Evolutionary conservation across 2,797 vertebrate species (phyloP), one percentile per base, ranked within the genome.

Genomic region (Falco rusticolus): DNA sequence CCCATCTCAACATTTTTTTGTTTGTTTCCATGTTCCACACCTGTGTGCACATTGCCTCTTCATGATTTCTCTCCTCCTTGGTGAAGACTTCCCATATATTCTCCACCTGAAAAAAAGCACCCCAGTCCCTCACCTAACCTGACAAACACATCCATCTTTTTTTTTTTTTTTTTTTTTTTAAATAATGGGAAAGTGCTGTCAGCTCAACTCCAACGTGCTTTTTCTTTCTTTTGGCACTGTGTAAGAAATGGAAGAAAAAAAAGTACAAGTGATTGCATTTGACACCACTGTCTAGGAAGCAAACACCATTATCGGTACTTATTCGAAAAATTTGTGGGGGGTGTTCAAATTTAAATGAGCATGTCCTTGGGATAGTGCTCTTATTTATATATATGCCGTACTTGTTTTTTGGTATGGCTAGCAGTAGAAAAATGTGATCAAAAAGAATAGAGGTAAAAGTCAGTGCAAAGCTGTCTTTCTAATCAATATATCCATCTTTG

Each of bases 21-120:
- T 64, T 41, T 37, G 17, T 56, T 69, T 57, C 25, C 6, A 2
- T 1, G 0, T 12, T 72, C 54, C 5, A 0, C 51, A 16, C 50
- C 39, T 75, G 12, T 50, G 16, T 43, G 56, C 6, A 47, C 21
- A 4, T 11, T 75, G 39, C 18, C 45, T 84, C 37, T 16, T 85
- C 5, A 0, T 18, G 5, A 59, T 88, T 84, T 70, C 13, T 76
- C 5, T 63, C 20, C 43, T 43, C 4, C 13, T 25, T 25, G 64
- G 19, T 19, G 28, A 20, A 79, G 37, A 45, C 25, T 64, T 89
- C 13, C 34, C 10, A 6, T 37, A 11, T 26, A 34, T 77, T 25
- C 57, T 90, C 12, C 16, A 31, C 21, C 60, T 74, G 64, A 66
- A 76, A 65, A 69, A 76, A 65, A 69, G 48, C 84, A 69, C 33